A percentile compares a stretch with the other conserved stretches of the same genome.
Conservation (phyloP, 2,888 invertebrate species). For the Philaethria dido region DNA sequence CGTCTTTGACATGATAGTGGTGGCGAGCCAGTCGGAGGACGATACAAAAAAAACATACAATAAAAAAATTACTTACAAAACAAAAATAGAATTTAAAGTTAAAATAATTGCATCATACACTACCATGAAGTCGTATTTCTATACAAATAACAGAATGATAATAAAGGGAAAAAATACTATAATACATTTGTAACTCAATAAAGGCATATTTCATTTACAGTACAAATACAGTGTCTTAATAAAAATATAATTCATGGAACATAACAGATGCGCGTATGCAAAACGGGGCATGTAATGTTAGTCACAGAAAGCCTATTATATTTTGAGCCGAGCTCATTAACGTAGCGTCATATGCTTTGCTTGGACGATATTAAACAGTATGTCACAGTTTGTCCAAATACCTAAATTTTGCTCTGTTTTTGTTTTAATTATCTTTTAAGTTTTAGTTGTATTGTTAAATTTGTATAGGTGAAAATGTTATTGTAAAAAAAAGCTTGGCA, state of each 20-base stretch:
- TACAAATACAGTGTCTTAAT: conserved; percentile 6
- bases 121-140: no score
- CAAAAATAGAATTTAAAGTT: no score
- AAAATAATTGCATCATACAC: no score
- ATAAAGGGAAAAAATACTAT: no score
- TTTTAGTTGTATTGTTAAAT: conserved; percentile 15
- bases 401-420: background rate
- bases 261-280: conserved; percentile 35
- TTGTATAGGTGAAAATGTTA: no score
- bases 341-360: conserved; percentile 43
- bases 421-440: background rate
- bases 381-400: conserved; percentile 22
- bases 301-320: conserved; percentile 45
- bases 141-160: no score
- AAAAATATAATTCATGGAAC: conserved; percentile 18
- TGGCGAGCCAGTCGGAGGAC: no score
- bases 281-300: conserved; percentile 40
- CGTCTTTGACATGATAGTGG: no score
- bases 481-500: no score
- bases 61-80: no score
- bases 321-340: conserved; percentile 45
- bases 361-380: conserved; percentile 41
- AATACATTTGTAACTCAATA: background rate
- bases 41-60: no score
- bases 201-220: background rate